These are phyloP conservation scores for Dipodomys stephensi DNA, from an alignment of 2,113 vertebrate genomes.

Conservation along the genomic window DNA sequence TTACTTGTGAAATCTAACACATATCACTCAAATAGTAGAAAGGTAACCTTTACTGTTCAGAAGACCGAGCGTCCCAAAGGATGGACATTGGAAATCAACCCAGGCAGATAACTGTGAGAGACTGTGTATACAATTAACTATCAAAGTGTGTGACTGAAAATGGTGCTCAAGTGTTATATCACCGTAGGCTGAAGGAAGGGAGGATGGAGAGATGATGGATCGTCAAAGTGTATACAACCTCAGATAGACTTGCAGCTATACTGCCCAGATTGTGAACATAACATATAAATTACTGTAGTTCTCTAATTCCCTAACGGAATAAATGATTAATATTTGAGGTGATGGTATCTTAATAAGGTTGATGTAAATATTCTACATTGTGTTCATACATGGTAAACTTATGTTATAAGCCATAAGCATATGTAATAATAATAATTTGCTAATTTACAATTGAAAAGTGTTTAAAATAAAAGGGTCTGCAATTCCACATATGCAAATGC, in stretches of 20 bases:
- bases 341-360: not conserved
- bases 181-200: no score
- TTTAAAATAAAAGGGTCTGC: not conserved
- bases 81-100: no score
- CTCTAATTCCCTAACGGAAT: not conserved
- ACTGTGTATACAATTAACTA: no score
- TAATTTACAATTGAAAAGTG: not conserved
- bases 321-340: not conserved
- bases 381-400: not conserved
- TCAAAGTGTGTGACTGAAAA: no score
- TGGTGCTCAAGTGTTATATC: no score
- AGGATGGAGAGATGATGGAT: no score
- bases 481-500: not conserved
- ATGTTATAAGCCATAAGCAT: not conserved
- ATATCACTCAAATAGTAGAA: not conserved
- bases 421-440: not conserved
- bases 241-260: not conserved
- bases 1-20: not conserved
- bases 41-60: not conserved
- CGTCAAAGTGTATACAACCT: not conserved
- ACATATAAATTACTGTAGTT: not conserved
- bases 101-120: no score
- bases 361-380: not conserved
- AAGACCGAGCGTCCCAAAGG: no score
- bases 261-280: not conserved